Percentiles rank a stretch among this genome's conserved stretches.
These are phyloP conservation scores for Uria lomvia DNA, from an alignment of 2,113 vertebrate genomes.

Conservation along the genomic window DNA sequence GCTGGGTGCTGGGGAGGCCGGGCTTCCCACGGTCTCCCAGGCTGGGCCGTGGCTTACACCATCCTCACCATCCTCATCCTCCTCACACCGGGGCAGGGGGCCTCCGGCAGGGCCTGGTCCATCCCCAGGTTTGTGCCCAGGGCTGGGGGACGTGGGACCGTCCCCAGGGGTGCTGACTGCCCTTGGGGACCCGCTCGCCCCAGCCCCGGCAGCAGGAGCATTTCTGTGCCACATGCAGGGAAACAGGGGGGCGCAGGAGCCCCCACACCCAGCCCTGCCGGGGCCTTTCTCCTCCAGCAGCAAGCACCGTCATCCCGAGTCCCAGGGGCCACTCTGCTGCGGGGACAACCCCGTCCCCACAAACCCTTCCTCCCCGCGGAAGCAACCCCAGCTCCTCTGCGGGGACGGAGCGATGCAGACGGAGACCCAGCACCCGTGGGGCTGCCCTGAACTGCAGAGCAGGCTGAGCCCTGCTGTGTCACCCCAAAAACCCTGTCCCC, in stretches of 20 bases:
- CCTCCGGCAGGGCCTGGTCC: neutral
- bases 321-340: neutral
- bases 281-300: neutral
- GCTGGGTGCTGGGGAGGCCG: accelerated
- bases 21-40: accelerated
- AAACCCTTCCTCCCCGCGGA: neutral
- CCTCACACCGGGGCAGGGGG: too few species aligned
- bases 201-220: accelerated
- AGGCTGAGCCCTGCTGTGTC: neutral
- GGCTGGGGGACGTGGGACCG: accelerated
- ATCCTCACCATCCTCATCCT: neutral
- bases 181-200: neutral
- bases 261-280: neutral
- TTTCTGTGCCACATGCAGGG: neutral
- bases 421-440: neutral
- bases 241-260: accelerated
- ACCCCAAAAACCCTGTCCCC: neutral
- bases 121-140: neutral
- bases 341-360: neutral
- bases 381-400: neutral
- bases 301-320: neutral
- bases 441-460: neutral
- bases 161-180: neutral
- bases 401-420: neutral
- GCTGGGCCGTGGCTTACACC: neutral